Evolutionary conservation across 2,888 invertebrate genomes (phyloP), one percentile per base, ranked within the genome.

Genomic region (Oscheius myriophilus): DNA sequence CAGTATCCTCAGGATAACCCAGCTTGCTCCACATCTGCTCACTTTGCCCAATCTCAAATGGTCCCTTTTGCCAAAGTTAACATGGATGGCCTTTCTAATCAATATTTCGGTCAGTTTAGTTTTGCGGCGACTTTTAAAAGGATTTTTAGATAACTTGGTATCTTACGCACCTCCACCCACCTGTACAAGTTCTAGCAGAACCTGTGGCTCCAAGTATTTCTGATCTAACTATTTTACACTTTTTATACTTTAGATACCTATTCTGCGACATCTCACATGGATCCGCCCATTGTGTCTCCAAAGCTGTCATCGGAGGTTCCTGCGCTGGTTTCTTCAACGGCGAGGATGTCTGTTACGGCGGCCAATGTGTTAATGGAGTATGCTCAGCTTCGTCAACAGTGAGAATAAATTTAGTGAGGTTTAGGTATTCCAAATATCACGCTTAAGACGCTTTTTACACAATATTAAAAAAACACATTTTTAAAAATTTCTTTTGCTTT

Each of bases 11-110:
- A 72, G 4, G 80, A 82, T 57, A 73, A 75, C 41, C 71, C 74
- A 42, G 63, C 72, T 16, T 83, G 83, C 59, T 66, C 77, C 25
- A 72, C 75, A 2, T 54, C 80, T 9, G 72, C 76, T 59, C 83
- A 83, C 62, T 82, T 81, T 55, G 74, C 69, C 11, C 73, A 76
- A 2, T 53, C 73, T 1, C 68, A 67, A 54, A 71, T 80, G 69
- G 70, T 68, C 33, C 79, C 79, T 7, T 80, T 80, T 57, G 74
- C 70, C 11, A 66, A 53, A 52, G 67, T 74, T 49, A 83, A 84
- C 69, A 71, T 72, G 33, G 84, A 84, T 67, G 84, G 82, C 1
- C 69, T 84, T 18, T 80, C 77, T 41, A 84, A 84, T 69, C 78
- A 73, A 58, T 84, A 71, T 72, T 79, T 77, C 12, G 83, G 84